Evolutionary conservation across 2,113 vertebrate genomes (phyloP).

Genomic region (Hippotragus niger): DNA sequence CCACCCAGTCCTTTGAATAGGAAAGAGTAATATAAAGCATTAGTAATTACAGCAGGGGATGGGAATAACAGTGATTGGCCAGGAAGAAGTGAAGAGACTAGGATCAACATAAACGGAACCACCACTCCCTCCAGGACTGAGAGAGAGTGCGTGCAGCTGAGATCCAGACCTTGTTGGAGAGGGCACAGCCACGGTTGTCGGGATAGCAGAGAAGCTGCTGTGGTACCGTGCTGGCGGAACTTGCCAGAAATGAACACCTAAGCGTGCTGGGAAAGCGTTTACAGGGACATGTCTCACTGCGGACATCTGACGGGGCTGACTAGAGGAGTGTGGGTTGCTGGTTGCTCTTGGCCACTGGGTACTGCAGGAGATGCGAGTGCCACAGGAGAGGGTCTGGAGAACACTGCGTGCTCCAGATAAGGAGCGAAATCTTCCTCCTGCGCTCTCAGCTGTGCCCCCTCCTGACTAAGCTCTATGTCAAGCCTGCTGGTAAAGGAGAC

Average conservation of each 20-base stretch:
- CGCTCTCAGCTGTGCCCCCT: background rate
- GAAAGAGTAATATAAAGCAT: background rate
- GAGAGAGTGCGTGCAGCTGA: background rate
- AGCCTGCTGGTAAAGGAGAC: background rate
- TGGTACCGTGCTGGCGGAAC: background rate
- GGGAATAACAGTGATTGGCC: background rate
- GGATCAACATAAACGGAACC: background rate
- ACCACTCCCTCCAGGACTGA: background rate
- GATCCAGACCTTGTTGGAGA: background rate
- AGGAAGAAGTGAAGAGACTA: background rate
- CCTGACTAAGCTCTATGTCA: background rate
- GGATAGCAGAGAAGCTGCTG: background rate
- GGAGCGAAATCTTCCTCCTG: background rate
- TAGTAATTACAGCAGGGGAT: no score
- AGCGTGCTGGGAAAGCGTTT: background rate
- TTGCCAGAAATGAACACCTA: background rate
- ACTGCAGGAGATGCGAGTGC: background rate
- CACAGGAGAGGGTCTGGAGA: background rate
- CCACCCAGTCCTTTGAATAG: background rate
- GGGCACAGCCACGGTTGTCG: background rate
- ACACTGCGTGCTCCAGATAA: background rate
- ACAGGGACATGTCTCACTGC: background rate
- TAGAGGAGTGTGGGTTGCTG: background rate
- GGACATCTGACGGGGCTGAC: background rate
- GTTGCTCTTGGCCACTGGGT: background rate